These are phyloP conservation scores for Synanthedon tipuliformis DNA, from an alignment of 2,888 invertebrate species.

Conservation along the genomic window DNA sequence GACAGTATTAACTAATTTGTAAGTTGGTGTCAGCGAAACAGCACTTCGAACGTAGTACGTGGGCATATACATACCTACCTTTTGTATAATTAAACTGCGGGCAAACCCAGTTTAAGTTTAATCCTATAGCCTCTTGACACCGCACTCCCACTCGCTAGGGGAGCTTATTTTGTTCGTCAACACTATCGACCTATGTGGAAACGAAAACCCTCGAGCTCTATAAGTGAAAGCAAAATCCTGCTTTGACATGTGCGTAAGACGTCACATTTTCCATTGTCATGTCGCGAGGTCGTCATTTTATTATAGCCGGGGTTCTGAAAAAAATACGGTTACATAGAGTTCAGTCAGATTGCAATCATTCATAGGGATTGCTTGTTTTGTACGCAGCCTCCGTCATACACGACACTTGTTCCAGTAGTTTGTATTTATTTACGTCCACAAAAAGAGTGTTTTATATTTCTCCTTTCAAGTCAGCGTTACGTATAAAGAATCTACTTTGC, in stretches of 20 bases:
- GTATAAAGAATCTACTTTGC: too few relatives aligned
- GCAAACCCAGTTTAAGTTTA: slow-evolving; percentile 67
- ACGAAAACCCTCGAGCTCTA: slow-evolving; percentile 43
- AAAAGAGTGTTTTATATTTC: slow-evolving; percentile 28
- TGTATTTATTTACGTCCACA: slow-evolving; percentile 40
- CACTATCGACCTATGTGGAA: slow-evolving; percentile 62
- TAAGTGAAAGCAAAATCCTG: slow-evolving; percentile 45
- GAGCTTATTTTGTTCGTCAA: slow-evolving; percentile 68
- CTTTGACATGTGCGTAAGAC: slow-evolving; percentile 33
- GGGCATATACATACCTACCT: slow-evolving; percentile 51
- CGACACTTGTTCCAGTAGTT: slow-evolving; percentile 41
- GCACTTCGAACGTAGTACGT: slow-evolving; percentile 38
- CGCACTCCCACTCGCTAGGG: slow-evolving; percentile 51
- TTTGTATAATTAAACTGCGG: slow-evolving; percentile 68
- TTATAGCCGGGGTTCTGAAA: slow-evolving; percentile 32
- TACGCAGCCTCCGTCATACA: slow-evolving; percentile 39
- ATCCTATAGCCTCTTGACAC: slow-evolving; percentile 70
- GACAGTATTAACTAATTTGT: slow-evolving; percentile 59
- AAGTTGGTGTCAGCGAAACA: slow-evolving; percentile 44
- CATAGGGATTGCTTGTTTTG: slow-evolving; percentile 55
- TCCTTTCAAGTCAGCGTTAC: slow-evolving; percentile 1
- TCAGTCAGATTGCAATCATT: slow-evolving; percentile 51
- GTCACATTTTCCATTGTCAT: slow-evolving; percentile 38
- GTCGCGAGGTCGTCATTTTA: slow-evolving; percentile 22
- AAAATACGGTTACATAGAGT: slow-evolving; percentile 45